phyloP scores from a whole-genome alignment of 2,797 vertebrate genomes.

The Toxotes lorentzi region DNA sequence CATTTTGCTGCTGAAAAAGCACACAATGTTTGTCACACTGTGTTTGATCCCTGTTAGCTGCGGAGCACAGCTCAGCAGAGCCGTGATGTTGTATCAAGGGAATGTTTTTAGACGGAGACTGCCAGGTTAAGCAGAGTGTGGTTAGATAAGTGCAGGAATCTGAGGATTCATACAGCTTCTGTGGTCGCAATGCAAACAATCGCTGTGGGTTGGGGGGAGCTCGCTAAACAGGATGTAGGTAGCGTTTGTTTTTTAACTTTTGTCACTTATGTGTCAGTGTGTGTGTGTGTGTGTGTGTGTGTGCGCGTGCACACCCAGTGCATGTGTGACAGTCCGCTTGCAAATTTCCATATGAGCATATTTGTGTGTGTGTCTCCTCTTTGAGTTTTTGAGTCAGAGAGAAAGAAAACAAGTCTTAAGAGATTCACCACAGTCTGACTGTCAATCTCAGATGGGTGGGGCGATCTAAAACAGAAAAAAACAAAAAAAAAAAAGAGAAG shows the following conservation, averaged over 20 bases:
- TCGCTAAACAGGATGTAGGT: slow-evolving; percentile 55
- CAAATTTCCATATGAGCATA: slow-evolving; percentile 39
- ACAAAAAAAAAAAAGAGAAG: neutral
- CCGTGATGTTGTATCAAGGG: slow-evolving; percentile 40
- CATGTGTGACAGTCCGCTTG: slow-evolving; percentile 37
- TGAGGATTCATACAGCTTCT: slow-evolving; percentile 41
- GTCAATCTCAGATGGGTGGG: slow-evolving; percentile 47
- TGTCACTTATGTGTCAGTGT: slow-evolving; percentile 23
- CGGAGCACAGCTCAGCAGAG: slow-evolving; percentile 33
- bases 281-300: slow-evolving; percentile 5
- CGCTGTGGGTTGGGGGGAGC: slow-evolving; percentile 25
- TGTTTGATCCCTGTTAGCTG: slow-evolving; percentile 30
- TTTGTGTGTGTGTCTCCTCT: slow-evolving; percentile 12
- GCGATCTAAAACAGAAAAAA: no score
- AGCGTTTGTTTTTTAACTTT: slow-evolving; percentile 19
- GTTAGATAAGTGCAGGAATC: slow-evolving; percentile 48
- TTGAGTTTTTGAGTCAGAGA: slow-evolving; percentile 21
- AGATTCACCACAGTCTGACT: slow-evolving; percentile 29
- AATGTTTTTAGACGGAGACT: slow-evolving; percentile 45
- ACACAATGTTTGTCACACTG: slow-evolving; percentile 4
- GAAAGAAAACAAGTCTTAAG: slow-evolving; percentile 10
- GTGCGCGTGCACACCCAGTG: neutral
- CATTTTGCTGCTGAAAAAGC: neutral
- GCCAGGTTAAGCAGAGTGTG: slow-evolving; percentile 40
- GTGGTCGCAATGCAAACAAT: slow-evolving; percentile 54